phyloP scores from a whole-genome alignment of 2,888 invertebrate genomes.

The Synergus itoensis region DNA sequence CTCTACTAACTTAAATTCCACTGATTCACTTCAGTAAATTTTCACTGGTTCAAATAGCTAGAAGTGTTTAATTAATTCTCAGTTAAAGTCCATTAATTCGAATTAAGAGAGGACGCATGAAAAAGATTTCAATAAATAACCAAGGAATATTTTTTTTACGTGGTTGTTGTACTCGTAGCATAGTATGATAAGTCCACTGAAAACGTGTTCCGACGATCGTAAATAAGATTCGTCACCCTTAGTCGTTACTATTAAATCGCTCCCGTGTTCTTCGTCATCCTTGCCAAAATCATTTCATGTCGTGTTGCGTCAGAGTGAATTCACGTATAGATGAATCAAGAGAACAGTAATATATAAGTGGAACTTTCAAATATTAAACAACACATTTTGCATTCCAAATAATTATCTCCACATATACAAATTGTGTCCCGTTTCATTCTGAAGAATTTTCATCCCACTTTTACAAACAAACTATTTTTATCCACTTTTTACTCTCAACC shows the following conservation, averaged over 20 bases:
- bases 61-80: too few relatives aligned
- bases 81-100: too few relatives aligned
- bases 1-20: too few relatives aligned
- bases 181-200: constrained; percentile 5
- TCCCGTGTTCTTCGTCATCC: constrained; percentile 9
- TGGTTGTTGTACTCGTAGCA: constrained; percentile 3
- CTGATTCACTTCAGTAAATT: too few relatives aligned
- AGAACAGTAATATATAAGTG: neutral
- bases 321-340: constrained; percentile 11
- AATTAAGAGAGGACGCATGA: too few relatives aligned
- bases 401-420: too few relatives aligned
- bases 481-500: too few relatives aligned
- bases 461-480: too few relatives aligned
- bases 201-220: constrained; percentile 40
- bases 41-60: neutral
- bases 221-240: constrained; percentile 52
- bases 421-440: too few relatives aligned
- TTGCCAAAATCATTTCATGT: constrained; percentile 51
- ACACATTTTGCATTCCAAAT: neutral
- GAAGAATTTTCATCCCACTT: too few relatives aligned
- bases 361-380: neutral
- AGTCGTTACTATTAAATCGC: constrained; percentile 38
- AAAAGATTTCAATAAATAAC: too few relatives aligned
- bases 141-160: neutral
- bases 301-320: constrained; percentile 6